Evolutionary conservation across 23 tunicate genomes (phyloP), one percentile per base, ranked within the genome.

Genomic region (Clavelina lepadiformis): DNA sequence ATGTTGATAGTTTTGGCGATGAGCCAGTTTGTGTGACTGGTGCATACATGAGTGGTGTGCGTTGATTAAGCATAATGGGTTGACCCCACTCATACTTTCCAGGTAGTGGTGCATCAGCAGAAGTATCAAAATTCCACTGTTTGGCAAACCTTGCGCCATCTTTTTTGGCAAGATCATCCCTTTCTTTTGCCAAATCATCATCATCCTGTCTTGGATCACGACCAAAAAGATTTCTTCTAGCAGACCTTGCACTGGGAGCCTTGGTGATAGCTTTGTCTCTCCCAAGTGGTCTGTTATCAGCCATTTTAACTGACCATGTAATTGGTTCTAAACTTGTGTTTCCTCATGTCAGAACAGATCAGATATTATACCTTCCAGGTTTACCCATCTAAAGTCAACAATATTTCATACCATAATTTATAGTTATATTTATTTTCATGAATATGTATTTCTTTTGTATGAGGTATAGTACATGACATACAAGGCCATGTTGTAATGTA

Each of bases 21-120:
- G n/a, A n/a, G n/a, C n/a, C n/a, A n/a, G n/a, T n/a, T n/a, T n/a
- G n/a, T n/a, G n/a, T n/a, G n/a, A n/a, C n/a, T 1, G 82, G 82
- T 3, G 66, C 73, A 38, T 41, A 45, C 22, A 76, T 31, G 35
- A 76, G 33, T 6, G 46, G 51, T 23, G 66, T 25, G 19, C 5
- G 73, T 30, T 33, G 1, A 52, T 65, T 38, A 22, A 76, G 49
- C 13, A 66, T 66, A 8, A 56, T 33, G 5, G 38, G 50, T 30
- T 61, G 28, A 5, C 35, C 62, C 93, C 93, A 84, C 28, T 76
- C 83, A 57, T 37, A 76, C 23, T 71, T 73, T 33, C 93, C 93
- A 23, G 62, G 41, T 55, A 68, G 30, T 32, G 82, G 82, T 13
- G 56, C 55, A 31, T 70, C 78, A 44, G 28, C 46, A 26, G 70